Percentiles rank a stretch among this genome's conserved stretches.
These are phyloP conservation scores for Pygmarrhopalites habei DNA, from an alignment of 1,140 invertebrate genomes.

Conservation along the genomic window DNA sequence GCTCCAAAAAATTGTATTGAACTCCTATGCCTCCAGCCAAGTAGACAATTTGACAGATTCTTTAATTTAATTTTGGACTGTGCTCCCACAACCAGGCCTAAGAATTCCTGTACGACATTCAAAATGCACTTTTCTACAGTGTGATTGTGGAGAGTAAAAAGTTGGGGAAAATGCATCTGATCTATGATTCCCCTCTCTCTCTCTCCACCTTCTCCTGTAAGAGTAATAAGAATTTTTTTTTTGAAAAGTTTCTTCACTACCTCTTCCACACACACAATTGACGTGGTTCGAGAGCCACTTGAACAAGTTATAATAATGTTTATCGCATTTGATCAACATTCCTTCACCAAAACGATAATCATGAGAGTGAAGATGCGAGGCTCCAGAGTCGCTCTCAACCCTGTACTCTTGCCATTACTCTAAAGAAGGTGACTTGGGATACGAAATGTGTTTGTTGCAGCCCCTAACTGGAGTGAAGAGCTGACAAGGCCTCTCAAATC, in stretches of 20 bases:
- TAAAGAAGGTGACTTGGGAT: too few relatives aligned
- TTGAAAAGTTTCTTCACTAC: not conserved
- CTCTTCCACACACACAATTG: not conserved
- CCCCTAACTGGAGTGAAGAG: too few relatives aligned
- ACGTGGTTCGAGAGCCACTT: not conserved
- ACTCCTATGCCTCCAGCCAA: too few relatives aligned
- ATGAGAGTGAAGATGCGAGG: not conserved
- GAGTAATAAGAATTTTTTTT: not conserved
- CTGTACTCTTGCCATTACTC: too few relatives aligned
- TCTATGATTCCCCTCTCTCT: not conserved
- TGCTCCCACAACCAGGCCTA: too few relatives aligned
- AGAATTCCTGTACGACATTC: not conserved
- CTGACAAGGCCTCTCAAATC: too few relatives aligned
- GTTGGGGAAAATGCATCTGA: not conserved
- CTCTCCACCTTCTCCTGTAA: not conserved
- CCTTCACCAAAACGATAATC: not conserved
- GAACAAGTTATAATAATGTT: not conserved
- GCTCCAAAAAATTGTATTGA: too few relatives aligned
- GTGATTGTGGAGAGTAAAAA: not conserved
- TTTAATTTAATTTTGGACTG: too few relatives aligned
- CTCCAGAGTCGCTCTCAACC: too few relatives aligned
- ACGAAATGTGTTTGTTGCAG: too few relatives aligned
- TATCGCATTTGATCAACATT: not conserved
- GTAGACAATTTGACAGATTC: too few relatives aligned
- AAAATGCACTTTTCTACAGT: too few relatives aligned